Base-by-base conservation (phyloP, 2,113 vertebrate genomes). In the Vulpes vulpes region DNA sequence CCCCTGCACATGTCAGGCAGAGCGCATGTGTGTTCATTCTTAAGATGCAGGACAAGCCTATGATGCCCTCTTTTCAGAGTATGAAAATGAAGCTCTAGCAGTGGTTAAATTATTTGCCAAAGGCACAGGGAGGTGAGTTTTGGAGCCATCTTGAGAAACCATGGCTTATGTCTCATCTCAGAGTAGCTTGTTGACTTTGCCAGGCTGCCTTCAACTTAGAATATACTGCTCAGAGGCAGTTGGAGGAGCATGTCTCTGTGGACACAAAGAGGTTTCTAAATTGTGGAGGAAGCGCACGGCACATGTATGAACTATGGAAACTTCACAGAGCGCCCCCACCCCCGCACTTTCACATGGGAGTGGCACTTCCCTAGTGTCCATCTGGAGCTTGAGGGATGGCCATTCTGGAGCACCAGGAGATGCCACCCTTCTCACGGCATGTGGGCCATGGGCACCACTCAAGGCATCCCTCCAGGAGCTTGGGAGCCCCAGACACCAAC, bases 361-460 rank as follows among this genome's bases (percentile, higher is more conserved):
- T 8, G 27, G 19, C 12, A 23, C 35, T 53, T 49, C 0, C 1
- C 14, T 14, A 32, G 35, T 5, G 76, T 55, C 27, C 9, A 6
- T 20, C 16, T 32, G 4, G 30, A 10, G 19, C 2, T 11, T 5
- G 1, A 19, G 17, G 43, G 6, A 19, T 1, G 5, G 20, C 22
- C 51, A 0, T 32, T 35, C 53, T 79, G 53, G 60, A 25, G 43
- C 43, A 11, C 12, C 22, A 4, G 23, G 43, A n/a, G 38, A 55
- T 16, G 5, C 25, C 2, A 12, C 1, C 35, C 11, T 85, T 76
- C 35, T 43, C 0, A 0, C 0, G 35, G 69, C 53, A 74, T 38
- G 11, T 19, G 5, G 38, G 53, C 2, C 10, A 4, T 1, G 32
- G 25, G 0, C n/a, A 8, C 1, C 7, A 5, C 55, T 49, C 5